Percentiles rank a stretch among this genome's conserved stretches.
Evolutionary conservation across 2,797 vertebrate genomes (phyloP).

Genomic region (Melanotaenia nigrans): DNA sequence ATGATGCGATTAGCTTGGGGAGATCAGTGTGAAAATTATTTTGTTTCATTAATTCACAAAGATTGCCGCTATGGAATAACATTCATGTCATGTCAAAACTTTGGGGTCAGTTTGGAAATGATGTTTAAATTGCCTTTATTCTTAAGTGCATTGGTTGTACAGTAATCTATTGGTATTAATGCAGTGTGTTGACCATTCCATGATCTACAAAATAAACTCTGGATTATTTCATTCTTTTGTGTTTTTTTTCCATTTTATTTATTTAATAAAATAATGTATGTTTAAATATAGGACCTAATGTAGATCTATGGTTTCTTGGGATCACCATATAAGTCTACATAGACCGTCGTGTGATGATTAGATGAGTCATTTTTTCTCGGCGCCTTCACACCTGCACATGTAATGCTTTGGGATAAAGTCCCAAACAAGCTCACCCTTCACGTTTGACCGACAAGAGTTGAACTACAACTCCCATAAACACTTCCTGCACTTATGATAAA

Average conservation of each 20-base stretch:
- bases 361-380: too few relatives aligned
- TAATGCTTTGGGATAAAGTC: not conserved
- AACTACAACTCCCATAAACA: slow-evolving; percentile 76
- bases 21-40: not conserved
- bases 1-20: slow-evolving; percentile 1
- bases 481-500: not conserved
- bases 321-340: not conserved
- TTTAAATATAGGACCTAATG: not conserved
- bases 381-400: not conserved
- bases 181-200: slow-evolving; percentile 55
- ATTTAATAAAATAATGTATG: not conserved
- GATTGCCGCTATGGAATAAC: not conserved
- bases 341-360: not conserved
- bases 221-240: slow-evolving; percentile 21
- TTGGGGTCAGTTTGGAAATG: slow-evolving; percentile 43
- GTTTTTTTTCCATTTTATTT: not conserved
- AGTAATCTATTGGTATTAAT: slow-evolving; percentile 46
- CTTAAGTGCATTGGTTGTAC: slow-evolving; percentile 63
- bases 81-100: slow-evolving; percentile 9
- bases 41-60: slow-evolving; percentile 11
- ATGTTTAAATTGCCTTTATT: slow-evolving; percentile 56
- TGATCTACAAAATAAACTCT: slow-evolving; percentile 65
- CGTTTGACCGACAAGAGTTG: fast-evolving
- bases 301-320: not conserved
- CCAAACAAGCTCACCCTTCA: not conserved